A percentile compares a stretch with the other conserved stretches of the same genome.
Evolutionary conservation across 2,113 vertebrate species (phyloP).

Genomic region (Aegotheles bennettii): DNA sequence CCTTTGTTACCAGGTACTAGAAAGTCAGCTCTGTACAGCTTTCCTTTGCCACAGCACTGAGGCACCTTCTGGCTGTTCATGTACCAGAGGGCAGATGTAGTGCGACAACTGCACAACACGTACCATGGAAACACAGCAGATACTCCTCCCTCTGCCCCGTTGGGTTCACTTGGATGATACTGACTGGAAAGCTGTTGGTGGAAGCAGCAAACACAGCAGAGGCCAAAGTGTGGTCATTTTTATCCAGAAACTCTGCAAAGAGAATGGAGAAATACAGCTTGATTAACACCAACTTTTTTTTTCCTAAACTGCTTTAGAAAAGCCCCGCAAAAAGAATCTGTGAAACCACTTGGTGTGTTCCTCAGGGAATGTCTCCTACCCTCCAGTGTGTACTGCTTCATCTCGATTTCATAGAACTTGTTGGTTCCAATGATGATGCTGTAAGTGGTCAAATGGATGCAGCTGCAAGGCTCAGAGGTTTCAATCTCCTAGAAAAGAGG

Average conservation of each 20-base stretch:
- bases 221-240: slow-evolving; percentile 92
- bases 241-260: slow-evolving; percentile 92
- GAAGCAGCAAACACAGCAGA: slow-evolving; percentile 91
- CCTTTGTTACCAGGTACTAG: not conserved
- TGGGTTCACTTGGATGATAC: slow-evolving; percentile 92
- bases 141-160: slow-evolving; percentile 93
- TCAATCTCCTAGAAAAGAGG: slow-evolving; percentile 88
- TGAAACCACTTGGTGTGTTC: not conserved
- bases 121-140: slow-evolving; percentile 96
- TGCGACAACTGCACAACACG: not conserved
- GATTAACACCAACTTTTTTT: not conserved
- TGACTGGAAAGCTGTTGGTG: slow-evolving; percentile 93
- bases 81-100: not conserved
- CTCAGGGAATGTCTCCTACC: slow-evolving; percentile 69
- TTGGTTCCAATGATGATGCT: slow-evolving; percentile 98
- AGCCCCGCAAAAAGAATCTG: not conserved
- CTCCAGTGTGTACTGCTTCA: slow-evolving; percentile 97
- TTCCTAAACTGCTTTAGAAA: not conserved
- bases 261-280: not conserved
- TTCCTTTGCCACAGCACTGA: not conserved
- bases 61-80: not conserved
- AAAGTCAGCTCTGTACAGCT: not conserved
- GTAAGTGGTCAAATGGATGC: slow-evolving; percentile 95
- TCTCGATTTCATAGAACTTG: slow-evolving; percentile 98
- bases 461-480: slow-evolving; percentile 98